phyloP scores from a whole-genome alignment of 2,888 invertebrate species.

The Chrysina gloriosa region DNA sequence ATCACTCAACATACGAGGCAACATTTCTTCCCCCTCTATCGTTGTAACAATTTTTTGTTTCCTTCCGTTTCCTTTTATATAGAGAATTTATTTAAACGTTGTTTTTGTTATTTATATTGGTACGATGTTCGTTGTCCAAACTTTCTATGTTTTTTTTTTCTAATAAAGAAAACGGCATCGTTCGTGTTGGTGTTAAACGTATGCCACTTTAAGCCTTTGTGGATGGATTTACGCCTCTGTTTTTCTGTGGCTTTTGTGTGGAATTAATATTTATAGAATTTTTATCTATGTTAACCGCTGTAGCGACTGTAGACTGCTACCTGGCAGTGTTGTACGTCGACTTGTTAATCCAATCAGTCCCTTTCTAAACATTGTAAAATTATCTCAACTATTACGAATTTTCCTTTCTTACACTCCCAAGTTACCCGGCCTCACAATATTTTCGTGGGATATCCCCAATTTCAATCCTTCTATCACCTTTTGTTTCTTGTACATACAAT shows the following conservation, averaged over 20 bases:
- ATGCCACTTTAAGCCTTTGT: constrained; percentile 33
- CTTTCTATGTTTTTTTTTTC: neutral
- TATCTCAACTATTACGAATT: too few relatives aligned
- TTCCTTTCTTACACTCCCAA: too few relatives aligned
- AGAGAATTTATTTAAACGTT: too few relatives aligned
- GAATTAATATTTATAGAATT: constrained; percentile 20
- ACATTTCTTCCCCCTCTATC: constrained; percentile 35
- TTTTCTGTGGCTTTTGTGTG: constrained; percentile 30
- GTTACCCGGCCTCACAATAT: too few relatives aligned
- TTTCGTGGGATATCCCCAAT: too few relatives aligned
- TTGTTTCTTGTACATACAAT: too few relatives aligned
- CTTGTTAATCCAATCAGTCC: neutral
- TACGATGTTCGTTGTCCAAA: too few relatives aligned
- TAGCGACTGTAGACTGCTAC: constrained; percentile 36
- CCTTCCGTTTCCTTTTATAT: neutral
- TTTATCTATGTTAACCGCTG: constrained; percentile 18
- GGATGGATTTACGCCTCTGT: constrained; percentile 11
- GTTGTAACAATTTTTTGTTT: neutral
- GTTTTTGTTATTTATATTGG: too few relatives aligned
- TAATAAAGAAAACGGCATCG: neutral
- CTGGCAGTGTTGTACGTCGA: constrained; percentile 2
- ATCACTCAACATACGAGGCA: constrained; percentile 48
- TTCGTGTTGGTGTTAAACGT: constrained; percentile 15
- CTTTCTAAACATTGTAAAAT: neutral
- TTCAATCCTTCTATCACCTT: too few relatives aligned